Conservation (phyloP, 2,113 vertebrate species). For the Gulo gulo region DNA sequence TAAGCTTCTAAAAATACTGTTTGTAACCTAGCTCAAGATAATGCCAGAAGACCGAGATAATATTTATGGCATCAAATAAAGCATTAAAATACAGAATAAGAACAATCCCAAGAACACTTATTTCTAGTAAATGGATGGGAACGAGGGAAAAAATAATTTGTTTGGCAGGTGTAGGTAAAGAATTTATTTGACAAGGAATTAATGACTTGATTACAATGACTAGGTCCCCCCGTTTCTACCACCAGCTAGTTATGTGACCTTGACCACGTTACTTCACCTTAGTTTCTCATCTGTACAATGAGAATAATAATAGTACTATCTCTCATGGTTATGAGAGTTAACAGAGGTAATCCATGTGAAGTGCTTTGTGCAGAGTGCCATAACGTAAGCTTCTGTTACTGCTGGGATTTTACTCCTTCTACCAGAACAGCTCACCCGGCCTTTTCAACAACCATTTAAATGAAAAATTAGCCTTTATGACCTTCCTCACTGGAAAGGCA, state of each 20-base stretch:
- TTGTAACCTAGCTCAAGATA: background rate
- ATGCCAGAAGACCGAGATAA: background rate
- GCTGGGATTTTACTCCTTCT: background rate
- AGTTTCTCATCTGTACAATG: background rate
- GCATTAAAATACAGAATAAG: conserved; percentile 34
- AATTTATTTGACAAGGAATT: background rate
- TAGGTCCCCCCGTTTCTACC: background rate
- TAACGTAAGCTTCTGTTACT: background rate
- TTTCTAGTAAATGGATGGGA: conserved; percentile 1
- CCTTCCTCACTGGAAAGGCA: background rate
- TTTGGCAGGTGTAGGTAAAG: background rate
- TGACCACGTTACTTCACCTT: background rate
- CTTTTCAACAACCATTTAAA: background rate
- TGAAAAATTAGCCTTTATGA: background rate
- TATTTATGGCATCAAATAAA: background rate
- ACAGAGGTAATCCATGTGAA: background rate
- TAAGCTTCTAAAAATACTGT: background rate
- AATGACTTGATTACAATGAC: background rate
- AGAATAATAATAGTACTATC: background rate
- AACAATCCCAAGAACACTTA: background rate
- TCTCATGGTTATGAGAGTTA: background rate
- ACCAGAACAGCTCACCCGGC: background rate
- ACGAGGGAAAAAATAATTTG: background rate
- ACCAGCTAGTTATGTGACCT: background rate
- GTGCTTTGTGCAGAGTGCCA: background rate